Percentiles rank a stretch among this genome's conserved stretches.
phyloP scores from a whole-genome alignment of 2,113 vertebrate species.

The Amia ocellicauda region DNA sequence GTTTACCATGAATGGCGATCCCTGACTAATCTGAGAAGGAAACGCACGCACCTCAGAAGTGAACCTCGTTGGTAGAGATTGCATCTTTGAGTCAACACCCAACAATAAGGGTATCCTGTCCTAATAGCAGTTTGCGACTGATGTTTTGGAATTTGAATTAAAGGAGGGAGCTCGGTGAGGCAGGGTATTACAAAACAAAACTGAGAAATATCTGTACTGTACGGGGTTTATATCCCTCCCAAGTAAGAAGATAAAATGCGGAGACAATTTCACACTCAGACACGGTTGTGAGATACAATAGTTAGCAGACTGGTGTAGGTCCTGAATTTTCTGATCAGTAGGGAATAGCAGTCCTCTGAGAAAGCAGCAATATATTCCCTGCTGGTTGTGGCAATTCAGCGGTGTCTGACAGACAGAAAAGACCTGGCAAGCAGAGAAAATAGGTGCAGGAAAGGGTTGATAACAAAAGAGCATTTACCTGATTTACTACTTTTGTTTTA shows the following conservation, averaged over 20 bases:
- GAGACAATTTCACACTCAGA: constrained; percentile 31
- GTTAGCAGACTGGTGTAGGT: constrained; percentile 34
- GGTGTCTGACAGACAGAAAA: not conserved
- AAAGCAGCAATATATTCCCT: constrained; percentile 41
- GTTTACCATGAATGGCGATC: too few relatives aligned
- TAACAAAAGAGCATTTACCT: constrained; percentile 1
- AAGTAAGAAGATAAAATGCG: constrained; percentile 24
- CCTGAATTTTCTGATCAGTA: constrained; percentile 48
- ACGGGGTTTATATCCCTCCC: constrained; percentile 24
- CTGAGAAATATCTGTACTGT: constrained; percentile 13
- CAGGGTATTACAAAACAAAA: constrained; percentile 16
- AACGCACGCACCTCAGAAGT: too few relatives aligned
- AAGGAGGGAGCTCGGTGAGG: not conserved
- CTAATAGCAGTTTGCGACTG: constrained; percentile 1
- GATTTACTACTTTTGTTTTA: too few relatives aligned
- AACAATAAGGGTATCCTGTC: constrained; percentile 1
- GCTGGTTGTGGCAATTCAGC: constrained; percentile 41
- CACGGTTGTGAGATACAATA: constrained; percentile 34
- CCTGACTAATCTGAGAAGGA: too few relatives aligned
- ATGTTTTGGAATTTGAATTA: constrained; percentile 2
- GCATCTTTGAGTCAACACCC: not conserved
- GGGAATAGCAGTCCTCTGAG: constrained; percentile 39
- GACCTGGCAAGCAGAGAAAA: constrained; percentile 3
- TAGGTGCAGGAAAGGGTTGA: not conserved
- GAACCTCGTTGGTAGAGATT: not conserved